Evolutionary conservation across 1,140 invertebrate species (phyloP), one percentile per base, ranked within the genome.

Genomic region (Aphelenchoides fujianensis): DNA sequence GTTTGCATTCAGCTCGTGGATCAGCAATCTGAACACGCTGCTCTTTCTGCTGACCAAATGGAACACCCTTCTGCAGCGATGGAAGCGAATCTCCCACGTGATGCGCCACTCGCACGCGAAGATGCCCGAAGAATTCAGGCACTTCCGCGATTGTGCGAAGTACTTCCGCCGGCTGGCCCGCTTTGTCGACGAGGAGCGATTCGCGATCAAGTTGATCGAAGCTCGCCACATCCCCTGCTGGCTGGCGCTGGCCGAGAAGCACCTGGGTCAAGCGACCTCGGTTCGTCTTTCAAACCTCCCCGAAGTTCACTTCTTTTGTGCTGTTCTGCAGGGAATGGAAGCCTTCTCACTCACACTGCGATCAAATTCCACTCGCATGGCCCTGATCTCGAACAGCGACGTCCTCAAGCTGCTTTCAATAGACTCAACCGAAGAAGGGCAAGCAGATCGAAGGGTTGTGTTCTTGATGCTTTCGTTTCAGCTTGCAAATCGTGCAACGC

Each of bases 41-140:
- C 30, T 41, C n/a, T 19, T n/a, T 36, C 23, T 77, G 0, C 23
- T 74, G 31, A 23, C 30, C 35, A 76, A 77, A 72, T 74, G 73
- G 73, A 71, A 78, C 66, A 31, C 19, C n/a, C 16, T 68, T 31
- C 48, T 74, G 12, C 19, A 73, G 16, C 23, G 27, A n/a, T 74
- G 73, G 73, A 78, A 74, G 30, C 71, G 70, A 1, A 48, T 74
- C 5, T 34, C 74, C 2, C n/a, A 23, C 2, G 64, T 74, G 35
- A 74, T 74, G 73, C n/a, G 62, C 36, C 55, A 78, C 52, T 74
- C 73, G 3, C 35, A 77, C 35, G 36, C n/a, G 32, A 77, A 76
- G 57, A 63, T 74, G 41, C 41, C 64, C 7, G 52, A 59, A n/a
- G 73, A 74, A 48, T 74, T 74, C 36, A 23, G 63, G 23, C 74